These are phyloP conservation scores for Zaprionus bogoriensis DNA, from an alignment of 2,888 invertebrate species.

Conservation along the genomic window DNA sequence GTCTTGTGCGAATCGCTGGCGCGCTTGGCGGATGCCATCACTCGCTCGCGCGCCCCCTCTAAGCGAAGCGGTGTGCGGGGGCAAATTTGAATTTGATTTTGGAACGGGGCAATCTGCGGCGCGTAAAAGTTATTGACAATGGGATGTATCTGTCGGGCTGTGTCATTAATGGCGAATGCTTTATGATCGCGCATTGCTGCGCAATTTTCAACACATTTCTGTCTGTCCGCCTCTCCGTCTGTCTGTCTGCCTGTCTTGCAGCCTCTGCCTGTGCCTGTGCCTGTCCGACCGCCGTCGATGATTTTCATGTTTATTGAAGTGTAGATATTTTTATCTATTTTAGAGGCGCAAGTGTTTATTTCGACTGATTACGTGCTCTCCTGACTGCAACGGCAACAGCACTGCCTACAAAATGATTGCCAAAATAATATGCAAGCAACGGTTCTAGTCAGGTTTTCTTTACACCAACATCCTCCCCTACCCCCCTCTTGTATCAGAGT, in stretches of 20 bases:
- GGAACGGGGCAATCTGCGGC: constrained; percentile 68
- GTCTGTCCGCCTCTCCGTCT: constrained; percentile 3
- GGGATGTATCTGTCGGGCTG: constrained; percentile 81
- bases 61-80: constrained; percentile 43
- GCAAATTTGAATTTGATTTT: constrained; percentile 77
- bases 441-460: constrained; percentile 6
- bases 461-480: neutral
- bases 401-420: constrained; percentile 30
- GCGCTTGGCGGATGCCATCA: constrained; percentile 79
- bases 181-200: constrained; percentile 78
- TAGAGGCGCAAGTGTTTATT: constrained; percentile 76
- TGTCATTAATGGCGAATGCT: constrained; percentile 81
- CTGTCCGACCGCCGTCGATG: constrained; percentile 45
- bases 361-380: constrained; percentile 69
- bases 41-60: constrained; percentile 55
- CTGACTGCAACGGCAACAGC: neutral
- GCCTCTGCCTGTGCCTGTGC: too few relatives aligned
- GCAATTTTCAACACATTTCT: constrained; percentile 76
- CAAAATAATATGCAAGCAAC: constrained; percentile 24
- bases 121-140: constrained; percentile 81
- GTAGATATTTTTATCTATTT: constrained; percentile 78
- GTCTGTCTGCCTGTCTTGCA: constrained; percentile 6
- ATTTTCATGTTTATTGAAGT: constrained; percentile 80
- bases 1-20: constrained; percentile 69
- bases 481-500: neutral